phyloP scores from a whole-genome alignment of 2,797 vertebrate species.

The Botia almorhae region DNA sequence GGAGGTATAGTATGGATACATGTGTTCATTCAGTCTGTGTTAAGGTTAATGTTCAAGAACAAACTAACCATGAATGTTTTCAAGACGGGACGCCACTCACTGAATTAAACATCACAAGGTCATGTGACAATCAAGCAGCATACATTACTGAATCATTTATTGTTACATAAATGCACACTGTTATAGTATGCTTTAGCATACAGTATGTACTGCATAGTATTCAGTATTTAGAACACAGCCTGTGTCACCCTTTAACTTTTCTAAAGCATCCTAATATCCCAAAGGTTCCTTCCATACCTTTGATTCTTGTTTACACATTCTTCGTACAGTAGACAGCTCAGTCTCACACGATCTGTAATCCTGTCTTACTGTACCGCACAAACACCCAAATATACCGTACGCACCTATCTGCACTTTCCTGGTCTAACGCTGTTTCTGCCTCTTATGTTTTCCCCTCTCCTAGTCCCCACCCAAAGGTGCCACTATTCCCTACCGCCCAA shows the following conservation, averaged over 20 bases:
- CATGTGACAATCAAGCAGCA: neutral
- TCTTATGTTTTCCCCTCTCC: slow-evolving; percentile 83
- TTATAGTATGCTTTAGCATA: neutral
- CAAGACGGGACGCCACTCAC: neutral
- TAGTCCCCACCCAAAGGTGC: slow-evolving; percentile 99
- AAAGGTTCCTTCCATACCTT: neutral
- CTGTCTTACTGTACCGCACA: slow-evolving; percentile 12
- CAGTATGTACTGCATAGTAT: neutral
- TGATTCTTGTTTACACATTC: neutral
- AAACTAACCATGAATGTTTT: neutral
- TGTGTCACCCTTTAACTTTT: neutral
- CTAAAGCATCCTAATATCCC: neutral
- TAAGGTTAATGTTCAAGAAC: too few species aligned
- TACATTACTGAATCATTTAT: neutral
- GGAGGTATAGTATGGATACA: slow-evolving; percentile 84
- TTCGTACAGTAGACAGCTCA: neutral
- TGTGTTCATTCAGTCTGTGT: neutral
- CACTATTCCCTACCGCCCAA: slow-evolving; percentile 99
- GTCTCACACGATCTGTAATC: slow-evolving; percentile 21
- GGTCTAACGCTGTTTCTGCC: slow-evolving; percentile 82
- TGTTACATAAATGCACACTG: neutral
- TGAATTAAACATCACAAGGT: neutral
- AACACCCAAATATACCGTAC: neutral
- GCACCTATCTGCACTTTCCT: slow-evolving; percentile 49
- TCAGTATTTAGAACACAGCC: neutral